Percentiles rank a stretch among this genome's conserved stretches.
These are phyloP conservation scores for Scolopax rusticola DNA, from an alignment of 2,797 vertebrate species.

Conservation along the genomic window DNA sequence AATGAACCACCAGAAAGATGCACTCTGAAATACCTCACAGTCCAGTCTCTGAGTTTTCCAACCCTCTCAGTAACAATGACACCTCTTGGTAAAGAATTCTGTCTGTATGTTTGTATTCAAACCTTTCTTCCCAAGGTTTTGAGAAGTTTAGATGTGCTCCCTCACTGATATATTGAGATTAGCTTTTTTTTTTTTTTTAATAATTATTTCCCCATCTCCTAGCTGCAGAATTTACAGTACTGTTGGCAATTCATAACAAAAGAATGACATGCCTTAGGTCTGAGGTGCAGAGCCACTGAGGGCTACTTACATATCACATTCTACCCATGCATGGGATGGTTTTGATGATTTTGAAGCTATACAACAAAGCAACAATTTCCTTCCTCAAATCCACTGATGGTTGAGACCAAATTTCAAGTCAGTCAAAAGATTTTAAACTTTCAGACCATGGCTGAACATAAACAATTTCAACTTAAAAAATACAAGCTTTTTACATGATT, in stretches of 20 bases:
- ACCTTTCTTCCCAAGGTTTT: neutral
- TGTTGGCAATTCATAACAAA: fast-evolving
- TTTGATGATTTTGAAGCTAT: neutral
- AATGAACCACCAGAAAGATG: neutral
- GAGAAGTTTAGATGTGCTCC: neutral
- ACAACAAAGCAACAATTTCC: neutral
- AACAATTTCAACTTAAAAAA: neutral
- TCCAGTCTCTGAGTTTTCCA: neutral
- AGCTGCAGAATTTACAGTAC: neutral
- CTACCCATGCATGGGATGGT: neutral
- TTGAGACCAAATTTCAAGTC: neutral
- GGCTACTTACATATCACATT: neutral
- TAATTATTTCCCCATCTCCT: neutral
- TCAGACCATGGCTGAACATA: neutral
- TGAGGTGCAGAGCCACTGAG: neutral
- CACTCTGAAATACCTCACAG: neutral
- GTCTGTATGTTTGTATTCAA: neutral
- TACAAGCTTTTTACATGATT: neutral
- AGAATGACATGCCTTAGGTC: neutral
- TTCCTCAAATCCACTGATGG: neutral
- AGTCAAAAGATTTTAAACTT: neutral
- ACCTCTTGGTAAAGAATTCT: neutral
- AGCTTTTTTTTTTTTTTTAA: neutral
- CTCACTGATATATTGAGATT: neutral
- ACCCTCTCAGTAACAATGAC: neutral